Base-by-base conservation (phyloP, 2,113 vertebrate genomes). In the Lutjanus erythropterus region DNA sequence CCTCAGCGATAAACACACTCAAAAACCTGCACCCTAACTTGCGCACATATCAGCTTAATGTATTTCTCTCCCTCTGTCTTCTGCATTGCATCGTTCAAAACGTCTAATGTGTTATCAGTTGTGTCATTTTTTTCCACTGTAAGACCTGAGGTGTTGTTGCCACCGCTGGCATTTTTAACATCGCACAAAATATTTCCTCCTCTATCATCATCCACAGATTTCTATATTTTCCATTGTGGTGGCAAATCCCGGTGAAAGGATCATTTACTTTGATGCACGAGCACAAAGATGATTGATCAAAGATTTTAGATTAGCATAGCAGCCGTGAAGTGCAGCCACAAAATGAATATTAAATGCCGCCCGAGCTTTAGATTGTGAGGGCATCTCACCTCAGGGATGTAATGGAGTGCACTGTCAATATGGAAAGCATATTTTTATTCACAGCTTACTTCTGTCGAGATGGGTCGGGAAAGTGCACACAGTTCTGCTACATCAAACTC, bases 281-380 rank as follows among this genome's bases (percentile, higher is more conserved):
- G 64, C 50, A 60, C 80, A 71, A 74, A 50, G 76, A 77, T 67
- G 76, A 76, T 67, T 81, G 68, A 92, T 88, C 67, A 83, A 79
- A 81, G 71, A 49, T 74, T 68, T 50, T 15, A 29, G 47, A 55
- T 73, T 68, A 67, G 58, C 18, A 6, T 27, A 56, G 19, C 42
- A 53, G 7, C 83, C 42, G 9, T 55, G 42, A 78, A 60, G 44
- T 19, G 47, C 60, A 69, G 46, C 65, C 19, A 44, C 31, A 75
- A 70, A 85, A 68, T 37, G 27, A 86, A 86, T 77, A 79, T 80
- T 68, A 74, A 84, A 85, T 81, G 59, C 50, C 71, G 53, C 52
- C 49, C 49, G 47, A 66, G 69, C 21, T 55, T 66, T 56, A 74
- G 29, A 72, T 58, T 74, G 73, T 21, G 58, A 66, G 31, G 31